Base-by-base conservation (phyloP, 2,797 vertebrate species). In the Clarias laeviceps region DNA sequence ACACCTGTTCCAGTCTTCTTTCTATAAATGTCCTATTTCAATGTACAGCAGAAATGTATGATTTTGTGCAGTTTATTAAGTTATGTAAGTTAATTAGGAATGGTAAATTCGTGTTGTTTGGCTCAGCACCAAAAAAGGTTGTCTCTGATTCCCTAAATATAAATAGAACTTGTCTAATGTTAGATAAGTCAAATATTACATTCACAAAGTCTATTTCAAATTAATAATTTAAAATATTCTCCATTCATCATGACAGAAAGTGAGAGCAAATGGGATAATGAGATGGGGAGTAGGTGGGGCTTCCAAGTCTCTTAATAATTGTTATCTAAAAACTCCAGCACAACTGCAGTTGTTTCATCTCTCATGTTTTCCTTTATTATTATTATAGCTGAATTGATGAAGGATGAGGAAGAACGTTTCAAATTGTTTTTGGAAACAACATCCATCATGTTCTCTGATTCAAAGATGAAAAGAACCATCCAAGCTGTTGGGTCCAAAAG, bases 1-100 rank as follows among this genome's bases (percentile, higher is more conserved):
- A 85, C 79, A 85, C 79, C 84, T 82, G 84, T 32, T 85, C 78
- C 84, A 85, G 18, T 22, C 45, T 37, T 29, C 59, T 57, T 40
- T 66, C 14, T 80, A 61, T 65, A 85, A 80, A 85, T 73, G 59
- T 9, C 29, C 72, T 85, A 15, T 45, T 27, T 81, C 24, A 20
- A 50, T 69, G 69, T 15, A 11, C 32, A 66, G 45, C 15, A 27
- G 68, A 17, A 32, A 57, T 18, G 20, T 56, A 20, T 54, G 15
- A 74, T 29, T 54, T 27, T 73, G 27, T 34, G 12, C 32, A 61
- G 11, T 65, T 69, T 3, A 20, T 24, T 61, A 57, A 59, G 14
- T 27, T 5, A 29, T 40, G 45, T 17, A 24, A 64, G 29, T 6
- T 29, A 74, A 74, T 54, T 56, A 54, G 14, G 11, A 54, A 29